Evolutionary conservation across 2,888 invertebrate genomes (phyloP), one percentile per base, ranked within the genome.

Genomic region (Eupeodes latifasciatus): DNA sequence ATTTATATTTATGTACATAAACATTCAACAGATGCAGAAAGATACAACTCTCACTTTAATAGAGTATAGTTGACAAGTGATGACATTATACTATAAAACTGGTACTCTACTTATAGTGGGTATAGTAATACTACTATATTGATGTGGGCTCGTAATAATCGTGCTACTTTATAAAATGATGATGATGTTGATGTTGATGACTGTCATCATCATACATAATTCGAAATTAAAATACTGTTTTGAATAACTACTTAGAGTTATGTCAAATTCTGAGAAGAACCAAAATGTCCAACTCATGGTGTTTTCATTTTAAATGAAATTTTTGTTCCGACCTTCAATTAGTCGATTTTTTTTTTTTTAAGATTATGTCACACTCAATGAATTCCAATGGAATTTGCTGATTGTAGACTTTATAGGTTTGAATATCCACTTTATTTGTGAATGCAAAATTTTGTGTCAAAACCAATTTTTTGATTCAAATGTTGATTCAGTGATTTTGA

Each of bases 261-360:
- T 80, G 64, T 72, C 57, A 72, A 14, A 64, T 72, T 64, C 72
- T 71, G 12, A 5, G 72, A 62, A 59, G 53, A 62, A 51, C 19
- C 47, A 61, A 71, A 55, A 12, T 27, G 27, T 9, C 51, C 12
- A 40, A 71, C 16, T 71, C 27, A 61, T 61, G 16, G 53, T 7
- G 51, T 61, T 79, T 61, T 49, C n/a, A 9, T 9, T 49, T 69
- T 69, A 6, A 27, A 27, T 27, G 27, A 34, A 34, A 36, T 14
- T 40, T 16, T 71, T 40, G 40, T 40, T 40, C 40, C 40, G 40
- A 71, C 53, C 53, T 16, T 16, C 6, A 4, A 16, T n/a, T 9
- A 5, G 36, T 69, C n/a, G 49, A 44, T 19, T 14, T 36, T 36
- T 12, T 19, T 14, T 36, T 36, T 12, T 9, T 36, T 9, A 55